Evolutionary conservation across 2,888 invertebrate genomes (phyloP), one percentile per base, ranked within the genome.

Genomic region (Nemapogon koenigi): DNA sequence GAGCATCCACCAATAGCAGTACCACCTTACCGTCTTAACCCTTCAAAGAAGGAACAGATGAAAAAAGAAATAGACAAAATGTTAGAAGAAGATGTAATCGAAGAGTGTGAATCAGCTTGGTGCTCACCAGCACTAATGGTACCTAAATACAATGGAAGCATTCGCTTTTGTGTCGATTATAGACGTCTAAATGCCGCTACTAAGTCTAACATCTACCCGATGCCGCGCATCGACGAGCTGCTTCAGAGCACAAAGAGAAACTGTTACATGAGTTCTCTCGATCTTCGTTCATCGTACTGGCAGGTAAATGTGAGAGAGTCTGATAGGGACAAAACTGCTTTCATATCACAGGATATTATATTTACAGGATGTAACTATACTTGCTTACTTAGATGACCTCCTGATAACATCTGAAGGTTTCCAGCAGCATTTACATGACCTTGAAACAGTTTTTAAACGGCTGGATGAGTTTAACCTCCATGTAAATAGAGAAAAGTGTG

Each of bases 211-310:
- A 18, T 4, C 4, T 60, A 59, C 25, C 56, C 54, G 4, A 35
- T 59, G 3, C 60, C 61, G 3, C 40, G 52, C 11, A 53, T 62
- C 30, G 57, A 60, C 37, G 58, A 60, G 29, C 37, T 55, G 25
- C 35, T 62, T n/a, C 54, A 57, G 30, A 44, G 42, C 2, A 48
- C 54, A 2, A 51, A 49, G 40, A 10, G 25, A 16, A 41, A 41
- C 7, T 44, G 48, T 3, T 51, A 40, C 38, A 51, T 55, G 47
- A 41, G 53, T 4, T 55, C 55, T 2, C 38, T 66, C 2, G 61
- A 64, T 37, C 39, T 67, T 2, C 46, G 45, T 14, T 41, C 55
- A 3, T 60, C 61, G 1, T 65, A 62, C 40, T 58, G 53, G 49
- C 63, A 63, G 37, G 48, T 59, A 2, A 30, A 10, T 10, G 42